Evolutionary conservation across 1,140 invertebrate species (phyloP).

Genomic region (Venturia canescens): DNA sequence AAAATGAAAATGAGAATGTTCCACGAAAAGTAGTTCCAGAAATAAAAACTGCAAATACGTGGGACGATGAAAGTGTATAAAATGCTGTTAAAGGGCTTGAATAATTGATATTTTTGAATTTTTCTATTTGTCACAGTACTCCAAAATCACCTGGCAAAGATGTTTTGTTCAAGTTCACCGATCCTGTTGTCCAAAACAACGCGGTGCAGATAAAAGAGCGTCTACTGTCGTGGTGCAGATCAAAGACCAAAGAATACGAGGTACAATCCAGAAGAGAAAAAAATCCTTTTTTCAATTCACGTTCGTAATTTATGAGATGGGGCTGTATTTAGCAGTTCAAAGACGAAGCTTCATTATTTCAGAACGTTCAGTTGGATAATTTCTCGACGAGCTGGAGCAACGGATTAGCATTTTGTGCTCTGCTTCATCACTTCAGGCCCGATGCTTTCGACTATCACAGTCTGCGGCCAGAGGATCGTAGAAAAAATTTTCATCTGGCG

Average conservation of each 20-base stretch:
- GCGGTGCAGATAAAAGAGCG: slow-evolving; percentile 96
- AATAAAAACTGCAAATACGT: too few relatives aligned
- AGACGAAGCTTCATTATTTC: slow-evolving; percentile 59
- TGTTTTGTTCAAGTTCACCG: slow-evolving; percentile 90
- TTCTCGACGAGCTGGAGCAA: slow-evolving; percentile 98
- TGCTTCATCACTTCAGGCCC: slow-evolving; percentile 96
- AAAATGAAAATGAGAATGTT: too few relatives aligned
- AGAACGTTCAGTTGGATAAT: slow-evolving; percentile 97
- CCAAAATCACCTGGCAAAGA: slow-evolving; percentile 73
- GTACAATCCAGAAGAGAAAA: slow-evolving; percentile 77
- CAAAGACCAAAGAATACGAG: slow-evolving; percentile 97
- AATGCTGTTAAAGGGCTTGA: not conserved
- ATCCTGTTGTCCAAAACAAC: slow-evolving; percentile 89
- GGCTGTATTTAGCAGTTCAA: not conserved
- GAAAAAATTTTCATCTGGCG: slow-evolving; percentile 96
- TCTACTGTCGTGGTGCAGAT: slow-evolving; percentile 96
- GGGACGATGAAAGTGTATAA: too few relatives aligned
- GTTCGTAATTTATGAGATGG: not conserved
- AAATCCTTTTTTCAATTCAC: not conserved
- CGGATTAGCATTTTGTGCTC: slow-evolving; percentile 97
- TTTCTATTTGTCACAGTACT: slow-evolving; percentile 65
- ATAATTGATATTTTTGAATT: not conserved
- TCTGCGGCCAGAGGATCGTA: slow-evolving; percentile 91
- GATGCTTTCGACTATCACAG: slow-evolving; percentile 95
- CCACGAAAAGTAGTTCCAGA: too few relatives aligned